These are phyloP conservation scores for Podargus strigoides DNA, from an alignment of 2,797 vertebrate genomes.

Conservation along the genomic window DNA sequence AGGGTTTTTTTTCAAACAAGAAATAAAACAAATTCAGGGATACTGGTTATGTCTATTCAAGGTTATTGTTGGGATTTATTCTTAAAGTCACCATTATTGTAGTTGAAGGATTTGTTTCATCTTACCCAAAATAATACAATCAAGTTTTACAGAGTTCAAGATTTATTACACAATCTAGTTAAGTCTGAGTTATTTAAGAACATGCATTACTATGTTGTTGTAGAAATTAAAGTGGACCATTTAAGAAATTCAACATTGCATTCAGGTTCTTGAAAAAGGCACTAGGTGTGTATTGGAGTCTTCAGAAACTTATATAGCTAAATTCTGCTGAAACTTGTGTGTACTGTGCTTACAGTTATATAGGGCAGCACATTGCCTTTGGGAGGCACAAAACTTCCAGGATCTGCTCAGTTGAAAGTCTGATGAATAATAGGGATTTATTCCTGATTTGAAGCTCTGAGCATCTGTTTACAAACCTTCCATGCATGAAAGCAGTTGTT, in stretches of 20 bases:
- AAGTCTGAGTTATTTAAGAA: not conserved
- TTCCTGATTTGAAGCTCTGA: not conserved
- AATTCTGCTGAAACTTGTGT: not conserved
- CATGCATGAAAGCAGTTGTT: not conserved
- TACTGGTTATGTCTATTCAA: not conserved
- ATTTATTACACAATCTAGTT: not conserved
- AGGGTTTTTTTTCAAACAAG: no score
- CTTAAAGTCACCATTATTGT: not conserved
- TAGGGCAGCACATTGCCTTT: not conserved
- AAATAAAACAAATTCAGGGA: no score
- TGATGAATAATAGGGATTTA: not conserved
- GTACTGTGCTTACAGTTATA: not conserved
- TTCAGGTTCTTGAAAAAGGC: not conserved
- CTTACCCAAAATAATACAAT: not conserved
- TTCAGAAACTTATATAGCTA: not conserved
- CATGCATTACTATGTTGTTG: not conserved
- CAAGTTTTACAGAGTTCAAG: not conserved
- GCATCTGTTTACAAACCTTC: not conserved
- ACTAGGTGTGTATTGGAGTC: not conserved
- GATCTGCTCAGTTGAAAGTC: not conserved
- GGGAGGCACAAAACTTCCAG: not conserved
- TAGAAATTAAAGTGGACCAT: not conserved
- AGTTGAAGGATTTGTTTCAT: not conserved
- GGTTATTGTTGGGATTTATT: not conserved
- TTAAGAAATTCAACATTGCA: not conserved